Evolutionary conservation across 2,797 vertebrate genomes (phyloP), one percentile per base, ranked within the genome.

Genomic region (Champsocephalus gunnari): DNA sequence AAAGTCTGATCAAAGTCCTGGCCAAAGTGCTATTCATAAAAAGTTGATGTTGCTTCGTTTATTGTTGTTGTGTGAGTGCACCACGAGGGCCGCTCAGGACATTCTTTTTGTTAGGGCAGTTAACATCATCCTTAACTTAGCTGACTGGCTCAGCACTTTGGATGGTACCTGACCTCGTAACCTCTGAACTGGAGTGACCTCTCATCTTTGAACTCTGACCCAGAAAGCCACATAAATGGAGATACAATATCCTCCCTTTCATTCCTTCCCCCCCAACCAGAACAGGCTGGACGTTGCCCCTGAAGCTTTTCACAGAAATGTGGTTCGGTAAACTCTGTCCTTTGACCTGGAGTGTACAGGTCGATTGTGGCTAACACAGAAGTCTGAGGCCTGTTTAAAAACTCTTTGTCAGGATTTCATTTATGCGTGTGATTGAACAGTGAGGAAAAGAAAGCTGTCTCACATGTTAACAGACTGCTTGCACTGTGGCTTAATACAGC

Each of bases 221-320:
- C 85, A 10, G 49, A 85, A 87, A 88, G 88, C 94, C 92, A 93
- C 92, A 93, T 93, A 92, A 94, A 94, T 95, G 91, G 92, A 94
- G 94, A 95, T 93, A 93, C 94, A 93, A 95, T 93, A 90, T 93
- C 93, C 92, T 87, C 90, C 84, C 92, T 89, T 92, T 94, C 92
- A 89, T 88, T 88, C 88, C 87, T 81, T 54, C 78, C 83, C 61
- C 28, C 67, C 78, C 81, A 38, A 65, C 83, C 78, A 87, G 68
- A 88, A 68, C 72, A 75, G 32, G 56, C 70, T 94, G 92, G 93
- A 94, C 93, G 93, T 86, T 94, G 90, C 64, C 92, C 91, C 75
- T 3, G 70, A 71, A 90, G 90, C 92, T 89, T 93, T 94, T 92
- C 92, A 90, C 91, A 94, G 89, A 94, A 91, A 90, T 86, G 87